Evolutionary conservation across 2,888 invertebrate genomes (phyloP).

Genomic region (Syritta pipiens): DNA sequence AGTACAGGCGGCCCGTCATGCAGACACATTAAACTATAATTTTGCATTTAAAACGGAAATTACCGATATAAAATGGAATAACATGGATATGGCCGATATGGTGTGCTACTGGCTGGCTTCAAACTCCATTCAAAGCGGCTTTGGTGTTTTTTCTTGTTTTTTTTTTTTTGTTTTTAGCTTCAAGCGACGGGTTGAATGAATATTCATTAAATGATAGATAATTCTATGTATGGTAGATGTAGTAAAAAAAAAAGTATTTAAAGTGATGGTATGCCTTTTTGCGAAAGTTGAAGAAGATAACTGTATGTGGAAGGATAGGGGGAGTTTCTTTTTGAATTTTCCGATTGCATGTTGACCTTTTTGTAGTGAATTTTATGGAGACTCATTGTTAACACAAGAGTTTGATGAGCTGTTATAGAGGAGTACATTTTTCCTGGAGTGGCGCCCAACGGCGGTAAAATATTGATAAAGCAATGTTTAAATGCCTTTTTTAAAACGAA

Average conservation of each 20-base stretch:
- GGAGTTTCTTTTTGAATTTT: no score
- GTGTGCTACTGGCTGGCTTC: background rate
- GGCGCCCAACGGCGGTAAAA: background rate
- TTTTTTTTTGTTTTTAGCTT: conserved; percentile 7
- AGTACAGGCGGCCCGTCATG: conserved; percentile 40
- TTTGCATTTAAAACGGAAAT: conserved; percentile 62
- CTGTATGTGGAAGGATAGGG: no score
- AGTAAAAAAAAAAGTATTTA: conserved; percentile 17
- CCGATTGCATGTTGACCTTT: no score
- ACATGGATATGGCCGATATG: conserved; percentile 22
- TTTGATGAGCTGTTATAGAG: background rate
- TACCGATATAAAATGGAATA: conserved; percentile 49
- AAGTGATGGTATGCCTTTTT: conserved; percentile 26
- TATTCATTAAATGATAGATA: conserved; percentile 46
- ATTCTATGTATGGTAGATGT: background rate
- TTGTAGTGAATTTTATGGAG: no score
- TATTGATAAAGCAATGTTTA: no score
- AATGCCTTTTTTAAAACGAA: no score
- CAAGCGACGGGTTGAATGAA: conserved; percentile 28
- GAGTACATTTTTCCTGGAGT: background rate
- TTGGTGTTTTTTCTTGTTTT: no score
- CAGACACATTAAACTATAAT: conserved; percentile 60
- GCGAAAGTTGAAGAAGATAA: no score
- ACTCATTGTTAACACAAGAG: no score
- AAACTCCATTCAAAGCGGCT: conserved; percentile 1